These are phyloP conservation scores for Pycnomerus fuliginosus DNA, from an alignment of 2,888 invertebrate species.

Conservation along the genomic window DNA sequence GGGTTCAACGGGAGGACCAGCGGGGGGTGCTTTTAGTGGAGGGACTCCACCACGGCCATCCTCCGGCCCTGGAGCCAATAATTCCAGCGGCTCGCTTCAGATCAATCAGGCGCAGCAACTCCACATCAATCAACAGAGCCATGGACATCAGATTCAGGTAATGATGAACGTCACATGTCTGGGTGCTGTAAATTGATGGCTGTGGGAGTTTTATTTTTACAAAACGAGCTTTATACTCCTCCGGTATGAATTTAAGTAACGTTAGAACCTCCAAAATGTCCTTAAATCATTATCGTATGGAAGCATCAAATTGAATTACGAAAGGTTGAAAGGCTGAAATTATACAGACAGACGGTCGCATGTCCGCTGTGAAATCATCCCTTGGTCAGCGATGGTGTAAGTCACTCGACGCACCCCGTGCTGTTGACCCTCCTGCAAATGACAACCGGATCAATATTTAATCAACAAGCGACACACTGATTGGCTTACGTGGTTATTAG, in stretches of 20 bases:
- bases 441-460: conserved; percentile 48
- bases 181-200: neutral
- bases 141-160: conserved; percentile 76
- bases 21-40: conserved; percentile 41
- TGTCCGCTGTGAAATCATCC: too few species aligned
- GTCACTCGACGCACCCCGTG: conserved; percentile 30
- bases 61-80: conserved; percentile 51
- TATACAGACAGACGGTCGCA: too few species aligned
- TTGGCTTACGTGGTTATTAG: conserved; percentile 37
- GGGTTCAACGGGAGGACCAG: conserved; percentile 29
- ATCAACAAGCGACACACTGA: conserved; percentile 44
- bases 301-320: too few species aligned
- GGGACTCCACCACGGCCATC: conserved; percentile 58
- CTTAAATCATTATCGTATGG: too few species aligned
- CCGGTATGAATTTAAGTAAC: too few species aligned
- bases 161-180: too few species aligned
- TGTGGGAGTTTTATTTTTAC: neutral
- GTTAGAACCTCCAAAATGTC: too few species aligned
- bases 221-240: too few species aligned
- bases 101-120: conserved; percentile 87
- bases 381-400: too few species aligned
- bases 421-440: conserved; percentile 43
- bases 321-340: too few species aligned
- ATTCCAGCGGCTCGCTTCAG: conserved; percentile 59
- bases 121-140: conserved; percentile 78